These are phyloP conservation scores for Leptinotarsa texana DNA, from an alignment of 1,140 invertebrate species.

Conservation along the genomic window DNA sequence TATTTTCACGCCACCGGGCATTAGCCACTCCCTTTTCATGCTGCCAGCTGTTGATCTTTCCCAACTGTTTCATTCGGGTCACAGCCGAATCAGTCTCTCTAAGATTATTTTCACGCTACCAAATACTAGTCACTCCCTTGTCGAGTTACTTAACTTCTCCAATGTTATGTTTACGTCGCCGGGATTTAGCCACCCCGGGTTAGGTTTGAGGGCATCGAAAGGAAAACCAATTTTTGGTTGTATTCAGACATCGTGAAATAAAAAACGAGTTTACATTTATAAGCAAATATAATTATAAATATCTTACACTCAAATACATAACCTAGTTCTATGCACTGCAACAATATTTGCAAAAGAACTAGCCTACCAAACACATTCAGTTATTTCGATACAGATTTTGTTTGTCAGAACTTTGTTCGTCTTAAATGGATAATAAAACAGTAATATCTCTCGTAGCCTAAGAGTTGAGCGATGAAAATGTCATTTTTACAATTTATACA, in stretches of 20 bases:
- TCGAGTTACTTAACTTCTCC: too few relatives aligned
- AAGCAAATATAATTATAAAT: constrained; percentile 58
- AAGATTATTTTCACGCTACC: too few relatives aligned
- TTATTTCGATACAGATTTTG: constrained; percentile 48
- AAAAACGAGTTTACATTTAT: constrained; percentile 36
- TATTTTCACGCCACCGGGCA: too few relatives aligned
- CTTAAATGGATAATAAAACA: constrained; percentile 42
- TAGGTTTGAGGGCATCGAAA: too few relatives aligned
- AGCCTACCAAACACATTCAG: constrained; percentile 53
- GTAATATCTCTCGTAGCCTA: constrained; percentile 35
- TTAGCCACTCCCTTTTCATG: too few relatives aligned
- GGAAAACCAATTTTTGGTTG: too few relatives aligned
- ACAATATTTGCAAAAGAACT: constrained; percentile 47
- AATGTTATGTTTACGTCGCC: too few relatives aligned
- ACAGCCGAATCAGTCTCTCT: too few relatives aligned
- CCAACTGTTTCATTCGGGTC: too few relatives aligned
- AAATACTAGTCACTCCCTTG: too few relatives aligned
- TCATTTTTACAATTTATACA: constrained; percentile 39
- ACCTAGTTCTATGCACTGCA: constrained; percentile 51
- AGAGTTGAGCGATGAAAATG: constrained; percentile 45
- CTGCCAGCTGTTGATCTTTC: too few relatives aligned
- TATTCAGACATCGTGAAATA: background rate
- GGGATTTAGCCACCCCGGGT: too few relatives aligned
- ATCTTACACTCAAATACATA: constrained; percentile 57
- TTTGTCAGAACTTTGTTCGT: constrained; percentile 49